Evolutionary conservation across 1,140 invertebrate species (phyloP), one percentile per base, ranked within the genome.

Genomic region (Drosophila guanche): DNA sequence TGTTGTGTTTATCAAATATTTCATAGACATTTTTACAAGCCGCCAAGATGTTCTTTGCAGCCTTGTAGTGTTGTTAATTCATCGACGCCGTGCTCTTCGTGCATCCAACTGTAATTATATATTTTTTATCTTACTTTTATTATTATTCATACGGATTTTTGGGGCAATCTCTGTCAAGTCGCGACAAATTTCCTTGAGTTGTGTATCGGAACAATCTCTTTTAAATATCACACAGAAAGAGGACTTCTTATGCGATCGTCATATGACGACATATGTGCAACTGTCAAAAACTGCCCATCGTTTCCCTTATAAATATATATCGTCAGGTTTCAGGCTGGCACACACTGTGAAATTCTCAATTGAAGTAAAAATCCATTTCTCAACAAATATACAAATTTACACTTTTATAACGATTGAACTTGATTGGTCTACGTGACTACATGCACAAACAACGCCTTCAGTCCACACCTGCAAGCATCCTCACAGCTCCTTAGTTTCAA

Each of bases 1-100:
- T 55, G 53, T 55, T 43, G 23, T 55, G 53, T 45, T 45, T 45
- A 55, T 55, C 53, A 55, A 55, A 55, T 55, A 55, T 55, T 43
- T 55, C 53, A 16, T 41, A 14, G 10, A 23, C n/a, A 55, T 55
- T 40, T 23, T 12, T 29, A 40, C 50, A 51, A 51, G 25, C 50
- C 50, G 50, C 27, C 14, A 29, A 7, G 27, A 16, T 51, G 23
- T 51, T 27, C 22, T 41, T 27, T 37, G 23, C 20, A 42, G 53
- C 53, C 53, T 55, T 55, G 40, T 23, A 40, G 42, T 27, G n/a
- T 27, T 55, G n/a, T 42, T 33, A 8, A 33, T 37, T 33, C 29
- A 33, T 4, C 8, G 29, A 3, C 3, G 29, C 8, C 10, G 7
- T 37, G 33, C 33, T 37, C 33, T 8, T 12, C 10, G 33, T 4